Base-by-base conservation (phyloP, 2,888 invertebrate genomes). In the Cylloceria caligata region DNA sequence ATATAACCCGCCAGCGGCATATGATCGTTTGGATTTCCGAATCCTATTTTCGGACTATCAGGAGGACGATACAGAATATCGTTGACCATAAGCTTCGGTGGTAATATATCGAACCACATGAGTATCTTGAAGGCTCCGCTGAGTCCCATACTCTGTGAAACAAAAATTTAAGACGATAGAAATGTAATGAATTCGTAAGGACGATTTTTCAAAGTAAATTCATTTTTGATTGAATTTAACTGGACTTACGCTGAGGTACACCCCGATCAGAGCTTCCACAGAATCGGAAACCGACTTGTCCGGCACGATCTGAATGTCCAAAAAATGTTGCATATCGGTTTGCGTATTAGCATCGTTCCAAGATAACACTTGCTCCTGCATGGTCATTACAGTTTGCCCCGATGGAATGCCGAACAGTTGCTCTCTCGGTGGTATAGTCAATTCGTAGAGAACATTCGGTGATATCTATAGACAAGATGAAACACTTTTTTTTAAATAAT, bases 211-310 rank as follows among this genome's bases (percentile, higher is more conserved):
- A 30, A 30, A 30, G 5, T 30, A 5, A 30, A 5, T 4, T 4
- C 5, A 30, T 4, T 30, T 27, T 0, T 11, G 9, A 3, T 55
- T 34, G 7, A 36, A 21, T 64, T 13, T 0, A 64, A 57, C 52
- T 68, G 27, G 30, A 86, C 90, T 87, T 85, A 93, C 93, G 67
- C 93, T 92, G 0, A 97, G 94, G 90, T 97, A 97, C 2, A 95
- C 95, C 0, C 98, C 98, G 68, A 98, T 95, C 2, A 99, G 92
- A 0, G 98, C 96, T 93, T 99, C 98, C 1, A 98, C 96, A 82
- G 95, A 94, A 93, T 99, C 98, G 0, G 98, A 96, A 3, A 97
- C 93, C 67, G 94, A 93, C 94, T 97, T 96, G 89, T 96, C 95
- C 0, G 93, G 86, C 13, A 96, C 91, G 13, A 92, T 92, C 84